Conservation (phyloP, 2,888 invertebrate species). For the Mechanitis messenoides region DNA sequence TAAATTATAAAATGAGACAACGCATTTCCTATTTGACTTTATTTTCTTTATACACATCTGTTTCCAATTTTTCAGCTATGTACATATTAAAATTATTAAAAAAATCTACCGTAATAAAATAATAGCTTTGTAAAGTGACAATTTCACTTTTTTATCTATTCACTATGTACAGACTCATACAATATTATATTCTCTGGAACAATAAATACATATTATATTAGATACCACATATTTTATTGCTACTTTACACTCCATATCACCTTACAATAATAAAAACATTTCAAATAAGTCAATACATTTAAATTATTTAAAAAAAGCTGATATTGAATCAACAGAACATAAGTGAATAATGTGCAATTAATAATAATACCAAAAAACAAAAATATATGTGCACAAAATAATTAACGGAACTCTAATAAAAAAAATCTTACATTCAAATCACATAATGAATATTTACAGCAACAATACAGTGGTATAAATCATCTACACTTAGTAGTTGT, state of each 20-base stretch:
- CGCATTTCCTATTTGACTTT: constrained; percentile 45
- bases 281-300: constrained; percentile 14
- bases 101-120: constrained; percentile 60
- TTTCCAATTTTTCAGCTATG: constrained; percentile 59
- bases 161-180: constrained; percentile 39
- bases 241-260: constrained; percentile 23
- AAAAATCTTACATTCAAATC: constrained; percentile 34
- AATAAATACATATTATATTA: constrained; percentile 19
- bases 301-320: constrained; percentile 10
- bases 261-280: constrained; percentile 9
- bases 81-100: constrained; percentile 56
- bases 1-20: constrained; percentile 27
- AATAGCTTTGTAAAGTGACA: constrained; percentile 42
- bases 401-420: constrained; percentile 13
- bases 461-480: constrained; percentile 39
- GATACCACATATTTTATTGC: constrained; percentile 26
- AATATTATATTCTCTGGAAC: constrained; percentile 23
- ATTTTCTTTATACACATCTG: constrained; percentile 65
- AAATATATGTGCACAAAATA: not conserved
- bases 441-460: constrained; percentile 53
- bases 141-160: constrained; percentile 32
- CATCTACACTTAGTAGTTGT: constrained; percentile 43
- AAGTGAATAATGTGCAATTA: constrained; percentile 10
- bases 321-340: constrained; percentile 12
- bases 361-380: not conserved